Base-by-base conservation (phyloP, 2,888 invertebrate species). In the Notocelia uddmanniana region DNA sequence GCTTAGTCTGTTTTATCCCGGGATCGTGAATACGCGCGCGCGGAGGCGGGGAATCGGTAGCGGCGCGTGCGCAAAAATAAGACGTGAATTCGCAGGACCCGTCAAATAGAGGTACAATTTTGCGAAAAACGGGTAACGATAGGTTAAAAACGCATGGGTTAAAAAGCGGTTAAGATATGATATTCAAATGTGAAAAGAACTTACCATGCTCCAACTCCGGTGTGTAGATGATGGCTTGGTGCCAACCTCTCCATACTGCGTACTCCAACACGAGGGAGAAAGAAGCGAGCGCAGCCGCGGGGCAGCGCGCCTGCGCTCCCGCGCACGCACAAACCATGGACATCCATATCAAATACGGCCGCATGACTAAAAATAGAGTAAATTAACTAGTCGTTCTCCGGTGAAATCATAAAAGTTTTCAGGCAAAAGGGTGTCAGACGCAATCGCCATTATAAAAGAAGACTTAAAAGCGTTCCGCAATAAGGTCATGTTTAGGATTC, bases 231-330 rank as follows among this genome's bases (percentile, higher is more conserved):
- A 94, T 78, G 0, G 91, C 86, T 69, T 95, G 94, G 0, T 91
- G 89, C 95, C 95, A 95, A 0, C 93, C 92, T 59, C 94, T 85
- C 93, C 94, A 95, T 19, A 92, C 80, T 0, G 94, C 94, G 69
- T 94, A 94, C 72, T 95, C 94, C 73, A 95, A 76, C 3, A 94
- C 86, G 55, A 94, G 90, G 31, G 94, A 90, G 19, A 94, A 78
- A 0, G 90, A 83, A 10, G 77, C 76, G 5, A 85, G 67, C 1
- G 83, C 82, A 19, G 78, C 73, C 2, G 71, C 23, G 0, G 87
- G 84, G 70, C 92, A 92, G 21, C 70, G 75, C 18, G 79, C 79
- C 10, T 68, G 69, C 26, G 52, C 73, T 37, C 57, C 34, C 11
- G 50, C 31, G 18, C 54, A 34, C 13, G 37, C 2, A 21, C 67